Evolutionary conservation across 2,888 invertebrate species (phyloP).

Genomic region (Drosophila histrio): DNA sequence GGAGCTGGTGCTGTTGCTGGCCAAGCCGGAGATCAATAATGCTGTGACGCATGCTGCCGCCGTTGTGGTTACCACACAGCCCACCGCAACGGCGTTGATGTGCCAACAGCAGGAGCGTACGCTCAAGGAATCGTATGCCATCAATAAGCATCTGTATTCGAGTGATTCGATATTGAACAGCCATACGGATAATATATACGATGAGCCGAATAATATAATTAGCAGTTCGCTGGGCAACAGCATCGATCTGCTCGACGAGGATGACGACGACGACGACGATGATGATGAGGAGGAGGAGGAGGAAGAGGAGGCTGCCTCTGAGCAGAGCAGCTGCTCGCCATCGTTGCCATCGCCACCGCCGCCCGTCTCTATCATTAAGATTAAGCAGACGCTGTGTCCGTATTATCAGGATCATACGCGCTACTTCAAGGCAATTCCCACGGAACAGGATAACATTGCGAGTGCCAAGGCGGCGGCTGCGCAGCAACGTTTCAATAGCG

Average conservation of each 20-base stretch:
- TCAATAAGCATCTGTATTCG: constrained; percentile 82
- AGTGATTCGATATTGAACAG: constrained; percentile 83
- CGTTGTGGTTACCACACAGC: constrained; percentile 22
- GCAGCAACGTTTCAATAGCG: constrained; percentile 79
- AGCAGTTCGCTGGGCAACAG: constrained; percentile 81
- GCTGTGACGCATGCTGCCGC: constrained; percentile 1
- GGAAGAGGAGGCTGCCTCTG: constrained; percentile 69
- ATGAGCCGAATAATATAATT: constrained; percentile 83
- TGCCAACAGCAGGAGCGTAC: constrained; percentile 35
- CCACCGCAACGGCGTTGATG: constrained; percentile 4
- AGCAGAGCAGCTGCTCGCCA: constrained; percentile 75
- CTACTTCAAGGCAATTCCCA: constrained; percentile 82
- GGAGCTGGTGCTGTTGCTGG: constrained; percentile 53
- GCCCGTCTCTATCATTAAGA: constrained; percentile 75
- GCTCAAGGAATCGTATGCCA: constrained; percentile 80
- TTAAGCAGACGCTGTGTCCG: constrained; percentile 80
- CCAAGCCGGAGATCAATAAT: constrained; percentile 31
- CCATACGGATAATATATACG: constrained; percentile 83
- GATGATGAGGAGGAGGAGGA: constrained; percentile 39
- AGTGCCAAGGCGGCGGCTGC: constrained; percentile 76
- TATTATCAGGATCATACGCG: constrained; percentile 82
- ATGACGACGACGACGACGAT: constrained; percentile 26
- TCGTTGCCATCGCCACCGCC: constrained; percentile 76
- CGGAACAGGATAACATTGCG: constrained; percentile 81
- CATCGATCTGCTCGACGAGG: constrained; percentile 77